A percentile compares a stretch with the other conserved stretches of the same genome.
Conservation (phyloP, 2,113 vertebrate species). For the Nothocercus julius region DNA sequence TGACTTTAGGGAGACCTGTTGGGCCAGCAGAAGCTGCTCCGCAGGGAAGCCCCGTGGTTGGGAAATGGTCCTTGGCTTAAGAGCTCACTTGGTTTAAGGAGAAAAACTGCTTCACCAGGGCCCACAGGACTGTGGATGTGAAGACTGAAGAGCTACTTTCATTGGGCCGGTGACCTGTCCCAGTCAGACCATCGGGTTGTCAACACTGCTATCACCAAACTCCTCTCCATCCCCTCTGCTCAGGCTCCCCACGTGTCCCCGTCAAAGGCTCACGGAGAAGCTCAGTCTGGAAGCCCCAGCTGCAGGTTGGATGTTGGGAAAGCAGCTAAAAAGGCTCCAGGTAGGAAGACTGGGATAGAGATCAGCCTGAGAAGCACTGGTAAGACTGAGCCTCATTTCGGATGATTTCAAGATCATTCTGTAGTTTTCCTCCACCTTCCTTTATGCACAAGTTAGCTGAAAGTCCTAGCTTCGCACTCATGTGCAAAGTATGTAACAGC, state of each 20-base stretch:
- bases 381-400: background rate
- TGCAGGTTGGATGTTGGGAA: background rate
- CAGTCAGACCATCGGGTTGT: too few species aligned
- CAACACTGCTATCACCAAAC: too few species aligned
- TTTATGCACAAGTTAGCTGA: background rate
- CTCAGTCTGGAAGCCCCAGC: background rate
- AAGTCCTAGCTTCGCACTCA: background rate
- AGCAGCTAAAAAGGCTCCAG: background rate
- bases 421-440: background rate
- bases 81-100: too few species aligned
- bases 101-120: too few species aligned
- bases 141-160: too few species aligned
- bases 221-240: too few species aligned
- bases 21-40: background rate
- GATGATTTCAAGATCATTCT: background rate
- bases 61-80: background rate
- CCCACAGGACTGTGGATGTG: too few species aligned
- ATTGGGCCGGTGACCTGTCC: too few species aligned
- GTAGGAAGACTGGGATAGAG: background rate
- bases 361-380: background rate
- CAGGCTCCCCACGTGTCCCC: too few species aligned
- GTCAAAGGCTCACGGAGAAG: too few species aligned
- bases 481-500: background rate
- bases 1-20: too few species aligned
- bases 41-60: fast-evolving